Percentiles rank a stretch among this genome's conserved stretches.
Evolutionary conservation across 2,113 vertebrate species (phyloP).

Genomic region (Mionectes macconnelli): DNA sequence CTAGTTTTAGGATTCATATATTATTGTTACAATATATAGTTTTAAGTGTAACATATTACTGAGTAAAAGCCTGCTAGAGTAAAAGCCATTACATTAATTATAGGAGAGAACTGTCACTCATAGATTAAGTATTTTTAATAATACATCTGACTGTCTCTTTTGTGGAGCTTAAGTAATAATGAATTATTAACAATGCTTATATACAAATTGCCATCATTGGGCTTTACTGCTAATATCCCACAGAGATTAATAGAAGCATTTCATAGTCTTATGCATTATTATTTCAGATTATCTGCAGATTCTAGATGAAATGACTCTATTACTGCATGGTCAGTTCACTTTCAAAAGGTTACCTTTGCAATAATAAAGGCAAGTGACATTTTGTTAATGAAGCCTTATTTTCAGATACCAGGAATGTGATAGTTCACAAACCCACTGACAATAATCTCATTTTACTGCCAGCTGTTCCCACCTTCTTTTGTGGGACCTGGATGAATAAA

Average conservation of each 20-base stretch:
- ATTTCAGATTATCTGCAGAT: slow-evolving; percentile 20
- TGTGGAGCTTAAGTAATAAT: not conserved
- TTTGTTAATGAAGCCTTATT: slow-evolving; percentile 25
- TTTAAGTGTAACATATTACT: not conserved
- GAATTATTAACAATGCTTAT: slow-evolving; percentile 26
- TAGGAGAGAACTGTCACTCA: not conserved
- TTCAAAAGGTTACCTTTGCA: slow-evolving; percentile 21
- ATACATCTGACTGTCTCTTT: not conserved
- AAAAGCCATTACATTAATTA: not conserved
- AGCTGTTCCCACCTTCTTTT: not conserved
- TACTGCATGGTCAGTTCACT: not conserved
- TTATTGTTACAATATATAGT: not conserved
- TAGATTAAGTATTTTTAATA: not conserved
- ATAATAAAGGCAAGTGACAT: slow-evolving; percentile 13
- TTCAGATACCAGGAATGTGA: not conserved
- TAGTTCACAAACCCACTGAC: not conserved
- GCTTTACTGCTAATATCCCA: not conserved
- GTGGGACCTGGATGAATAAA: not conserved
- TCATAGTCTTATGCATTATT: not conserved
- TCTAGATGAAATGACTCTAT: not conserved
- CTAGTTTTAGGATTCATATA: not conserved
- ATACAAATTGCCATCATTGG: not conserved
- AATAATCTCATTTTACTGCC: not conserved
- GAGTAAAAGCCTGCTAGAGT: not conserved
- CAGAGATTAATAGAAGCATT: slow-evolving; percentile 5